phyloP scores from a whole-genome alignment of 2,888 invertebrate genomes.

The Dastarcus helophoroides region DNA sequence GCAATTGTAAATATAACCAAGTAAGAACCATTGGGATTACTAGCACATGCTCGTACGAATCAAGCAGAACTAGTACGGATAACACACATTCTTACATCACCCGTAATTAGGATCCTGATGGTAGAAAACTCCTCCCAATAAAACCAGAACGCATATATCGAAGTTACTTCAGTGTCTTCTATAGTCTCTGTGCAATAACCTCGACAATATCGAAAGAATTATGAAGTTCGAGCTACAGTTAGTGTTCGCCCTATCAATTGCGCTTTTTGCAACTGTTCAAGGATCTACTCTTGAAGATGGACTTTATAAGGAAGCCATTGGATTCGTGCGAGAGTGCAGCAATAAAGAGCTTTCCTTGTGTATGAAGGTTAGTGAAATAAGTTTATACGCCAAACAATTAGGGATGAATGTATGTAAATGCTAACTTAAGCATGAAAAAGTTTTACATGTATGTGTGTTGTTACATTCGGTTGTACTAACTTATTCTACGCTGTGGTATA shows the following conservation, averaged over 20 bases:
- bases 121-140: background rate
- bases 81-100: constrained; percentile 11
- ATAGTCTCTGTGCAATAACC: constrained; percentile 10
- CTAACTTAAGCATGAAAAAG: no score
- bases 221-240: no score
- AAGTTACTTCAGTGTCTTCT: constrained; percentile 8
- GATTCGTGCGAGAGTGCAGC: constrained; percentile 60
- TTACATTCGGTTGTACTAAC: no score
- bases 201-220: no score
- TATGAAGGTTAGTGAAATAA: constrained; percentile 58
- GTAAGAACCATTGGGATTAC: no score
- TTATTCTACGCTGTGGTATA: no score
- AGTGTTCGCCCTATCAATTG: no score
- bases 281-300: constrained; percentile 44
- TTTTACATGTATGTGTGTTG: no score
- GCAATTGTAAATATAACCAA: no score
- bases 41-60: no score
- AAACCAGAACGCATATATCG: background rate
- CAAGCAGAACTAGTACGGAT: constrained; percentile 12
- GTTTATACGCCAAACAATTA: no score
- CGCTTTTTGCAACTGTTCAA: constrained; percentile 24
- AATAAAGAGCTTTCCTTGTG: constrained; percentile 56
- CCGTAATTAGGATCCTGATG: constrained; percentile 6
- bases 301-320: constrained; percentile 50
- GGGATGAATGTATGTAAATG: no score